A percentile compares a stretch with the other conserved stretches of the same genome.
Conservation (phyloP, 1,140 invertebrate genomes). For the Forficula auricularia region DNA sequence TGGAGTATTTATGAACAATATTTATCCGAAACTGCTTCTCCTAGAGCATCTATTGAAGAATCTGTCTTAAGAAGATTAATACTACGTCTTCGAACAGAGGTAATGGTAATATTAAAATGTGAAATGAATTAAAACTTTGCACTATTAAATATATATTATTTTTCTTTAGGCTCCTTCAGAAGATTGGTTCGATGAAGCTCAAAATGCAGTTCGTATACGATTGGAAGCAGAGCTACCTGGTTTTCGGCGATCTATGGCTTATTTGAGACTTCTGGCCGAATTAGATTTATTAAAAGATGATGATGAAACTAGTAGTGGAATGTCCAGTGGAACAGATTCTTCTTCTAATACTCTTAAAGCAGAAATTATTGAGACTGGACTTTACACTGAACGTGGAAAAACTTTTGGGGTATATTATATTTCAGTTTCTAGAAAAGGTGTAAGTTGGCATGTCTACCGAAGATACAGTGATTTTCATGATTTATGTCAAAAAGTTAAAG, state of each 20-base stretch:
- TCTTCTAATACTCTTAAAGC: constrained; percentile 29
- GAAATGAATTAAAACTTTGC: no score
- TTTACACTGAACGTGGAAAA: constrained; percentile 48
- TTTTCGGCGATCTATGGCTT: constrained; percentile 48
- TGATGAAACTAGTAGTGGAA: constrained; percentile 35
- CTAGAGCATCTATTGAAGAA: constrained; percentile 46
- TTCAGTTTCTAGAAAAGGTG: constrained; percentile 44
- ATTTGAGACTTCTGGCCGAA: constrained; percentile 57
- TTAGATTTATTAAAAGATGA: constrained; percentile 49
- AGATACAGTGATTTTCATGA: constrained; percentile 86
- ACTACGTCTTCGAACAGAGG: constrained; percentile 42
- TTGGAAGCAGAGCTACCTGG: constrained; percentile 29
- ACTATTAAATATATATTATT: no score
- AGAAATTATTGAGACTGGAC: constrained; percentile 48
- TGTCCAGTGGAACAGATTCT: constrained; percentile 23
- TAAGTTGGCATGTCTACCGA: constrained; percentile 59
- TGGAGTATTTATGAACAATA: constrained; percentile 68
- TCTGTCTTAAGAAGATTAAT: constrained; percentile 41
- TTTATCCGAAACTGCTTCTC: constrained; percentile 52
- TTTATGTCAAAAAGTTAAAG: constrained; percentile 58
- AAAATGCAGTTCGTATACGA: constrained; percentile 33
- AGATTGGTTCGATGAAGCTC: constrained; percentile 71
- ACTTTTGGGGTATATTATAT: constrained; percentile 82
- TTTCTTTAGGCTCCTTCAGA: constrained; percentile 30
- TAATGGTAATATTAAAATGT: constrained; percentile 13